Conservation (phyloP, 2,113 vertebrate species). For the Macroglossus sobrinus region DNA sequence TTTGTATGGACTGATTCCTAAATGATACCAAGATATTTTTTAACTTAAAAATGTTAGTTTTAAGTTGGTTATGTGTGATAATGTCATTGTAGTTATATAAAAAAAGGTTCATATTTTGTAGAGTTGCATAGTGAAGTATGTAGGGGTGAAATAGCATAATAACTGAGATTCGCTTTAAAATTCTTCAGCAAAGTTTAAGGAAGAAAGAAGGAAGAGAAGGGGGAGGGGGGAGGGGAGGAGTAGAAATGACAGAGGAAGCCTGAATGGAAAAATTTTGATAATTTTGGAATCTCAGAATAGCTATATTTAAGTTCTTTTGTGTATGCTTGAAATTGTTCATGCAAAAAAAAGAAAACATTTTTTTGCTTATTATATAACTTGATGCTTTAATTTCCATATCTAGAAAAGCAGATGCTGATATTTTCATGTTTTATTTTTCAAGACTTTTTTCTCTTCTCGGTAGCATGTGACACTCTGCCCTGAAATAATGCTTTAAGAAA, state of each 20-base stretch:
- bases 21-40: neutral
- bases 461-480: neutral
- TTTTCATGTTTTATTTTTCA: neutral
- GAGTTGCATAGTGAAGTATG: neutral
- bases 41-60: neutral
- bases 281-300: neutral
- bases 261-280: neutral
- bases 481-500: conserved; percentile 15
- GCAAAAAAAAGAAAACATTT: neutral
- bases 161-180: neutral
- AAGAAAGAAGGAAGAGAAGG: neutral
- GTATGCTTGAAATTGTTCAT: neutral
- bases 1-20: neutral
- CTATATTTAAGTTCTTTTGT: neutral
- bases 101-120: neutral
- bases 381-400: neutral
- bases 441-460: neutral
- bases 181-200: neutral
- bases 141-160: neutral
- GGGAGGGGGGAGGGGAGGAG: too few relatives aligned
- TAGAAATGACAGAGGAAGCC: neutral
- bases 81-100: neutral
- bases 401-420: conserved; percentile 13
- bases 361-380: neutral
- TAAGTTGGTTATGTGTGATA: neutral